A percentile compares a stretch with the other conserved stretches of the same genome.
phyloP scores from a whole-genome alignment of 2,797 vertebrate genomes.

The Parotocinclus haroldoi region DNA sequence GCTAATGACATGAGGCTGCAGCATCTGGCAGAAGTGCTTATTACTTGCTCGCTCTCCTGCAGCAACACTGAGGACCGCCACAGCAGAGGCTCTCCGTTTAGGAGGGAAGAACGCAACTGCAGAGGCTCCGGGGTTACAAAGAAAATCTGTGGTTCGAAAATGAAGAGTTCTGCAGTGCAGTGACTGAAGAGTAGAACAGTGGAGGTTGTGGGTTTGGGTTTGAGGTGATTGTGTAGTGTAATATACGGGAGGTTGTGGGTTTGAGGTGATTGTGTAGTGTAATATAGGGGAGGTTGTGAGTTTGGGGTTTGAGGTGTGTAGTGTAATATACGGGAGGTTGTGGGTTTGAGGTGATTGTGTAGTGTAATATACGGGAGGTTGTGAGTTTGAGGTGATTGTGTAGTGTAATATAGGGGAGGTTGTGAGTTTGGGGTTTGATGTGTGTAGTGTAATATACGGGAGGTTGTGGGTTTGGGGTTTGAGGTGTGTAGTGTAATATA shows the following conservation, averaged over 20 bases:
- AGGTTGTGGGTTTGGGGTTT: no score
- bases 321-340: neutral
- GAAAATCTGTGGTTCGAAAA: neutral
- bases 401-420: no score
- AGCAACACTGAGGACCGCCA: neutral
- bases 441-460: no score
- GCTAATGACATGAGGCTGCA: constrained; percentile 52
- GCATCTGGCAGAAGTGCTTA: constrained; percentile 55
- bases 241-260: neutral
- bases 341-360: no score
- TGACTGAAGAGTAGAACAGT: no score
- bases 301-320: no score
- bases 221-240: neutral
- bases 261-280: neutral
- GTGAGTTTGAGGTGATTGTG: no score
- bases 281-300: neutral
- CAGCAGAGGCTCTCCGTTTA: constrained; percentile 36
- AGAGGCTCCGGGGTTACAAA: neutral
- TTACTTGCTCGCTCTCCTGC: constrained; percentile 5
- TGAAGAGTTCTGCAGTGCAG: neutral
- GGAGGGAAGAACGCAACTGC: constrained; percentile 32
- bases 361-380: no score
- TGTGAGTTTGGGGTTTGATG: no score
- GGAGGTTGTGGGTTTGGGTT: no score
- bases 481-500: no score